These are phyloP conservation scores for Marmota flaviventris DNA, from an alignment of 2,113 vertebrate genomes.

Conservation along the genomic window DNA sequence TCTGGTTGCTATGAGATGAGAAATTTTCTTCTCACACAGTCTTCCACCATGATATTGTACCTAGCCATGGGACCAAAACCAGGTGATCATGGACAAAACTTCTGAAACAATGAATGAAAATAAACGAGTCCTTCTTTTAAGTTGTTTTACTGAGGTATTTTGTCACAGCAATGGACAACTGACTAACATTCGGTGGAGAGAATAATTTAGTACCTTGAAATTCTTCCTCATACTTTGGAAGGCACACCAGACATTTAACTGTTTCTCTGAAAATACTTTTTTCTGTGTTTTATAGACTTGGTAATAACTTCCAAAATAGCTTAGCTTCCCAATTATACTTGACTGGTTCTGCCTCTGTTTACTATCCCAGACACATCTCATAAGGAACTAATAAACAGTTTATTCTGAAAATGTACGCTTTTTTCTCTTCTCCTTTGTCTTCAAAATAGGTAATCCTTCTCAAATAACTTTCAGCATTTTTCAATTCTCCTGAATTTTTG, in stretches of 20 bases:
- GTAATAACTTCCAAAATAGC: slow-evolving; percentile 22
- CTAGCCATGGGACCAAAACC: too few relatives aligned
- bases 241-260: slow-evolving; percentile 7
- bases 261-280: background rate
- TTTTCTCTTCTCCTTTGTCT: slow-evolving; percentile 22
- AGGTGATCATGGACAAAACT: background rate
- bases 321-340: background rate
- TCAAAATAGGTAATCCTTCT: slow-evolving; percentile 52
- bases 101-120: background rate
- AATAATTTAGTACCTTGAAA: background rate
- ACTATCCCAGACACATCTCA: background rate
- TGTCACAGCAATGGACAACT: background rate
- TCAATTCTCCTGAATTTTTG: slow-evolving; percentile 48
- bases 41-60: too few relatives aligned
- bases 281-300: background rate
- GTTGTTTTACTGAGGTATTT: background rate
- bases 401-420: slow-evolving; percentile 27
- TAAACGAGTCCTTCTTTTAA: background rate
- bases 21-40: background rate
- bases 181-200: background rate
- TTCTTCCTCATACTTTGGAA: background rate
- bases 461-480: slow-evolving; percentile 35
- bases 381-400: slow-evolving; percentile 52
- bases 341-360: slow-evolving; percentile 26
- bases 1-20: background rate